These are phyloP conservation scores for Rhagium mordax DNA, from an alignment of 2,888 invertebrate species.

Conservation along the genomic window DNA sequence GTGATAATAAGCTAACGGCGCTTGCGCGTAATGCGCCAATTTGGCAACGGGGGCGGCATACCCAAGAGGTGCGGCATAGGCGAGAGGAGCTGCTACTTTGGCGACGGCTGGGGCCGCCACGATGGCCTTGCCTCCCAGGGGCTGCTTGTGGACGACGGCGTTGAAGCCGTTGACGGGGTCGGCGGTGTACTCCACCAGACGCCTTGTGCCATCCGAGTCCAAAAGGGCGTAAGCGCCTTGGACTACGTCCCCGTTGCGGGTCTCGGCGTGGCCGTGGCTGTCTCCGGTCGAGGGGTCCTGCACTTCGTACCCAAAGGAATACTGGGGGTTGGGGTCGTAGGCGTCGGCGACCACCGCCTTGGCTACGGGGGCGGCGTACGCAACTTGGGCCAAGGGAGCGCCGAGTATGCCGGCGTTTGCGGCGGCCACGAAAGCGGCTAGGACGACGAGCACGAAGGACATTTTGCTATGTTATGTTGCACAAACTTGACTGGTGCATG, in stretches of 20 bases:
- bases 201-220: slow-evolving; percentile 78
- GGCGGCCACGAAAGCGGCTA: slow-evolving; percentile 14
- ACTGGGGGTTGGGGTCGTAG: slow-evolving; percentile 78
- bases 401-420: slow-evolving; percentile 8
- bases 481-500: background rate
- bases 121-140: slow-evolving; percentile 65
- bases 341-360: slow-evolving; percentile 67
- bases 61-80: slow-evolving; percentile 13
- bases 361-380: slow-evolving; percentile 49
- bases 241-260: slow-evolving; percentile 76
- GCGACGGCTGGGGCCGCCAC: slow-evolving; percentile 67
- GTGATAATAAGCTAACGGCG: background rate
- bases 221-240: slow-evolving; percentile 75
- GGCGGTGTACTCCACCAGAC: slow-evolving; percentile 77
- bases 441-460: background rate
- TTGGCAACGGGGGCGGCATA: slow-evolving; percentile 36
- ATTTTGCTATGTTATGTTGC: background rate
- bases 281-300: slow-evolving; percentile 78
- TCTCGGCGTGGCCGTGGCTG: slow-evolving; percentile 72
- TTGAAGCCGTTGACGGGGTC: slow-evolving; percentile 79
- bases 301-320: slow-evolving; percentile 79
- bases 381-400: background rate
- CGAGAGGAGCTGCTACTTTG: slow-evolving; percentile 56
- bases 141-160: slow-evolving; percentile 78
- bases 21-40: background rate